Percentiles rank a stretch among this genome's conserved stretches.
Conservation (phyloP, 2,888 invertebrate species). For the Tethea ocularis region DNA sequence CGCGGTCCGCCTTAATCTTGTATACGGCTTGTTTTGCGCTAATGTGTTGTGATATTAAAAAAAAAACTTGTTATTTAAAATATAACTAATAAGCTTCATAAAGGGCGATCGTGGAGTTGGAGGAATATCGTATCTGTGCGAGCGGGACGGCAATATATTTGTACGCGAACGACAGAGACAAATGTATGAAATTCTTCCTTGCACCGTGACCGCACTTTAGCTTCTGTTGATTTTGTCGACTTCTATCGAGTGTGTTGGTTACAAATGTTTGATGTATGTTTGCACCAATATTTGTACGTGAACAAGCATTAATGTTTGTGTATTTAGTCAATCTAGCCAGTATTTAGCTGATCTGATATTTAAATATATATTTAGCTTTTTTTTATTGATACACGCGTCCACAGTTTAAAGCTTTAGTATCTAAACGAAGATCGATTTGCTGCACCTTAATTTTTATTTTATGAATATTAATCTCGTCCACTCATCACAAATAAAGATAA, state of each 20-base stretch:
- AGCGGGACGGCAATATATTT: too few relatives aligned
- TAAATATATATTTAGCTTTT: slow-evolving; percentile 34
- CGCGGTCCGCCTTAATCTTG: slow-evolving; percentile 37
- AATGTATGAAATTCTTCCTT: too few relatives aligned
- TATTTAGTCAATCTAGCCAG: slow-evolving; percentile 39
- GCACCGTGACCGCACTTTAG: too few relatives aligned
- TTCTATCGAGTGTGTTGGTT: slow-evolving; percentile 44
- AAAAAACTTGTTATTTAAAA: slow-evolving; percentile 43
- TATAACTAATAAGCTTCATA: slow-evolving; percentile 47
- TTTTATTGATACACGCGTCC: slow-evolving; percentile 15
- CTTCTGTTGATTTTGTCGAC: slow-evolving; percentile 67
- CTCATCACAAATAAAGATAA: too few relatives aligned
- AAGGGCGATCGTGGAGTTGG: too few relatives aligned
- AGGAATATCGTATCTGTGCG: too few relatives aligned
- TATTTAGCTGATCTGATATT: slow-evolving; percentile 40
- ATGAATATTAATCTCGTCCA: too few relatives aligned
- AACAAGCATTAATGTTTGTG: slow-evolving; percentile 29
- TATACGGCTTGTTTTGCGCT: slow-evolving; percentile 73
- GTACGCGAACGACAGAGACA: too few relatives aligned
- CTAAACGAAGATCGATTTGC: too few relatives aligned
- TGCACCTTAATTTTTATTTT: too few relatives aligned
- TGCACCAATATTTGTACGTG: slow-evolving; percentile 32
- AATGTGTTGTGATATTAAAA: slow-evolving; percentile 73
- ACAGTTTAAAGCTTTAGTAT: not conserved
- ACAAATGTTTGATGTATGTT: slow-evolving; percentile 36